A percentile compares a stretch with the other conserved stretches of the same genome.
phyloP scores from a whole-genome alignment of 2,888 invertebrate genomes.

The Incurvaria masculella region DNA sequence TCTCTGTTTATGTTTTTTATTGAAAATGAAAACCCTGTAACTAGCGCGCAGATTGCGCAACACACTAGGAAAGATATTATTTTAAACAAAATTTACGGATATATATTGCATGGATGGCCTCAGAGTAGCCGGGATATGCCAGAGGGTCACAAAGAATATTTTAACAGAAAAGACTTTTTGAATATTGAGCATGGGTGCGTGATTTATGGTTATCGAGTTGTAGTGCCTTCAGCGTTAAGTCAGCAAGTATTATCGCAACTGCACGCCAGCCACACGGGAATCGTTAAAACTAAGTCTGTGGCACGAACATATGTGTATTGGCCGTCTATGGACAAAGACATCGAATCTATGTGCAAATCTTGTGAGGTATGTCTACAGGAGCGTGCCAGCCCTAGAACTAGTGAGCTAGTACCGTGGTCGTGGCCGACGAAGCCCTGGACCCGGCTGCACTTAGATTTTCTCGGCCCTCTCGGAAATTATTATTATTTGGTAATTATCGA shows the following conservation, averaged over 20 bases:
- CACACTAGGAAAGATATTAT: not conserved
- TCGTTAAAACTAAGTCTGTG: conserved; percentile 11
- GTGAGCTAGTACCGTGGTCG: not conserved
- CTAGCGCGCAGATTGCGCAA: not conserved
- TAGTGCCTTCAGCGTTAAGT: conserved; percentile 5
- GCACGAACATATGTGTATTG: no score
- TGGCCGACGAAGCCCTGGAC: conserved; percentile 3
- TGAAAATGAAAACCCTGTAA: not conserved
- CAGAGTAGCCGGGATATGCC: not conserved
- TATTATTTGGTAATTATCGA: conserved; percentile 1
- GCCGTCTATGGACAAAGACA: no score
- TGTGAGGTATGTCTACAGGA: no score
- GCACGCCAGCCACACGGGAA: conserved; percentile 15
- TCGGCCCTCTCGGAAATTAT: not conserved
- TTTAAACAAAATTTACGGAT: not conserved
- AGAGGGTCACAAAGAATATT: conserved; percentile 5
- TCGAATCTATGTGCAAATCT: no score
- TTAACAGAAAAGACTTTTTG: conserved; percentile 5
- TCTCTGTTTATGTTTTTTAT: no score
- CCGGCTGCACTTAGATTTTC: not conserved
- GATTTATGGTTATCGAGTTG: conserved; percentile 8
- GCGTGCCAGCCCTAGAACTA: no score
- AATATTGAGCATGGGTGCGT: conserved; percentile 7
- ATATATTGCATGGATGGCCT: conserved; percentile 6
- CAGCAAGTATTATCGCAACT: conserved; percentile 4